Conservation (phyloP, 2,797 vertebrate genomes). For the Hippocampus kuda region DNA sequence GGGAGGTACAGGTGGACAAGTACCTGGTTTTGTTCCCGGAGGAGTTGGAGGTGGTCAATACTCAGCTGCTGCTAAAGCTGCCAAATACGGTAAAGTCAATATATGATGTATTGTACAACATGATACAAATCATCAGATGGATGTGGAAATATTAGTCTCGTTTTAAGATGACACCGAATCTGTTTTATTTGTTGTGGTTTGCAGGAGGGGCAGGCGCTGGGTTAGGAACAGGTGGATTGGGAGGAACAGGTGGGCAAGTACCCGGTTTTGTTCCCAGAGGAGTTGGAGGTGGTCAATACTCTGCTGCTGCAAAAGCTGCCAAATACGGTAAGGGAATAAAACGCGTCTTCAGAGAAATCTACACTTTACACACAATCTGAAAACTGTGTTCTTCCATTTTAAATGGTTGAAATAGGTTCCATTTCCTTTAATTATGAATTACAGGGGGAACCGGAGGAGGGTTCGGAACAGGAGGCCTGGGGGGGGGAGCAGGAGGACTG, state of each 20-base stretch:
- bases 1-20: neutral
- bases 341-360: neutral
- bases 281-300: neutral
- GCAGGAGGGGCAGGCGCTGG: constrained; percentile 1
- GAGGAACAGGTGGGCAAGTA: neutral
- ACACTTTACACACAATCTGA: too few relatives aligned
- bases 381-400: too few relatives aligned
- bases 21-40: neutral
- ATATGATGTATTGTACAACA: neutral
- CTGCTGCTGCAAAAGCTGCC: constrained; percentile 14
- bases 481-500: neutral
- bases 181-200: neutral
- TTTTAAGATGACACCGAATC: neutral
- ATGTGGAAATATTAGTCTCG: neutral
- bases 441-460: neutral
- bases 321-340: constrained; percentile 11
- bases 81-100: constrained; percentile 7
- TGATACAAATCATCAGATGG: neutral
- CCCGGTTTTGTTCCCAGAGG: neutral
- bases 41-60: neutral
- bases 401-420: too few relatives aligned
- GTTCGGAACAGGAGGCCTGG: neutral
- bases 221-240: constrained; percentile 1
- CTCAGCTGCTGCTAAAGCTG: constrained; percentile 8
- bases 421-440: neutral